A percentile compares a stretch with the other conserved stretches of the same genome.
Evolutionary conservation across 92 coral and sea anemone species (phyloP).

Genomic region (Porites divaricata): DNA sequence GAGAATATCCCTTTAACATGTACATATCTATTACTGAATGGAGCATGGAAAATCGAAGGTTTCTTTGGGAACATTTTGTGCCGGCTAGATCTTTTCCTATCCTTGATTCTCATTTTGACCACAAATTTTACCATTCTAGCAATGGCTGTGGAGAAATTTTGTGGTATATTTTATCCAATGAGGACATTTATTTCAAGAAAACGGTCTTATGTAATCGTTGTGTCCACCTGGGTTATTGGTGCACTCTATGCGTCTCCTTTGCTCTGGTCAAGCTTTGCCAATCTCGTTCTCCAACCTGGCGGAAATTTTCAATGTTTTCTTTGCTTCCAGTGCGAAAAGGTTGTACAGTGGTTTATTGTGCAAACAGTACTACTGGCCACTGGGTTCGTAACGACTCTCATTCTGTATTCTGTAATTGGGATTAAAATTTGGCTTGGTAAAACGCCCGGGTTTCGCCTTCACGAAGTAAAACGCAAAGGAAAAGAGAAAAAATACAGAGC

Average conservation of each 20-base stretch:
- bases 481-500: slow-evolving; percentile 11
- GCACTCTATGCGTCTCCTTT: slow-evolving; percentile 10
- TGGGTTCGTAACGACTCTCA: neutral
- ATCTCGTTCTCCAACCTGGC: neutral
- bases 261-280: slow-evolving; percentile 8
- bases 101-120: neutral
- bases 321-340: neutral
- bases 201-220: slow-evolving; percentile 12
- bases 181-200: slow-evolving; percentile 4
- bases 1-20: slow-evolving; percentile 13
- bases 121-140: slow-evolving; percentile 33
- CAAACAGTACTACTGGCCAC: slow-evolving; percentile 21
- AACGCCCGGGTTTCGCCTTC: slow-evolving; percentile 21
- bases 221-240: slow-evolving; percentile 22
- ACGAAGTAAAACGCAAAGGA: neutral
- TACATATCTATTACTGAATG: neutral
- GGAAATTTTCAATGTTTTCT: slow-evolving; percentile 1
- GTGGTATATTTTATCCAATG: slow-evolving; percentile 26
- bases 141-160: slow-evolving; percentile 24
- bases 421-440: slow-evolving; percentile 26
- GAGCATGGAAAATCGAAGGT: slow-evolving; percentile 28
- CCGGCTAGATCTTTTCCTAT: slow-evolving; percentile 8
- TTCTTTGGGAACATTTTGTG: slow-evolving; percentile 18
- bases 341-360: slow-evolving; percentile 25
- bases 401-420: slow-evolving; percentile 16